Evolutionary conservation across 23 tunicate species (phyloP).

Genomic region (Clavelina lepadiformis): DNA sequence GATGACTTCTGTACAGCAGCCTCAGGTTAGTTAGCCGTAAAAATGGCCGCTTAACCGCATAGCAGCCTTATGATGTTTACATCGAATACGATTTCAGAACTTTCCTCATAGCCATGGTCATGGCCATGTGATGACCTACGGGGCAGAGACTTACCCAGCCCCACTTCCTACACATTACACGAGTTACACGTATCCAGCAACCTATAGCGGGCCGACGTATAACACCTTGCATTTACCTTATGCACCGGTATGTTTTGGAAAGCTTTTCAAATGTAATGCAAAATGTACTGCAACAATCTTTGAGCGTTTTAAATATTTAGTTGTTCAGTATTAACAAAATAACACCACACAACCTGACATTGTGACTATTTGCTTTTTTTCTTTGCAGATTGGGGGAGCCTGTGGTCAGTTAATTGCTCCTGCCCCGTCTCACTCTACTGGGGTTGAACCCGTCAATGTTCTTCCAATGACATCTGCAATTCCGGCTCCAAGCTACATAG

Average conservation of each 20-base stretch:
- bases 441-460: conserved; percentile 44
- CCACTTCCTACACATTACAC: conserved; percentile 64
- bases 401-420: conserved; percentile 62
- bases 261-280: not conserved
- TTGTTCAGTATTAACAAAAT: too few relatives aligned
- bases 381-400: conserved; percentile 49
- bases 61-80: not conserved
- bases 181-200: conserved; percentile 29
- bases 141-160: conserved; percentile 51
- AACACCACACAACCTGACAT: too few relatives aligned
- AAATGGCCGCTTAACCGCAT: not conserved
- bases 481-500: conserved; percentile 28
- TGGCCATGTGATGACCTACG: conserved; percentile 59
- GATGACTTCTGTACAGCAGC: conserved; percentile 46
- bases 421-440: conserved; percentile 22
- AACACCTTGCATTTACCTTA: conserved; percentile 72
- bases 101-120: conserved; percentile 3
- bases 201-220: conserved; percentile 46
- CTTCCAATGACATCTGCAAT: conserved; percentile 34
- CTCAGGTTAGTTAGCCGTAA: conserved; percentile 28
- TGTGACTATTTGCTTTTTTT: too few relatives aligned
- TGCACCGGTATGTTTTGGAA: conserved; percentile 45
- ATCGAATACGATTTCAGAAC: not conserved
- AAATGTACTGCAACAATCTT: not conserved
- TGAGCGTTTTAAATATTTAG: not conserved